Conservation (phyloP, 2,888 invertebrate species). For the Hyalella azteca region DNA sequence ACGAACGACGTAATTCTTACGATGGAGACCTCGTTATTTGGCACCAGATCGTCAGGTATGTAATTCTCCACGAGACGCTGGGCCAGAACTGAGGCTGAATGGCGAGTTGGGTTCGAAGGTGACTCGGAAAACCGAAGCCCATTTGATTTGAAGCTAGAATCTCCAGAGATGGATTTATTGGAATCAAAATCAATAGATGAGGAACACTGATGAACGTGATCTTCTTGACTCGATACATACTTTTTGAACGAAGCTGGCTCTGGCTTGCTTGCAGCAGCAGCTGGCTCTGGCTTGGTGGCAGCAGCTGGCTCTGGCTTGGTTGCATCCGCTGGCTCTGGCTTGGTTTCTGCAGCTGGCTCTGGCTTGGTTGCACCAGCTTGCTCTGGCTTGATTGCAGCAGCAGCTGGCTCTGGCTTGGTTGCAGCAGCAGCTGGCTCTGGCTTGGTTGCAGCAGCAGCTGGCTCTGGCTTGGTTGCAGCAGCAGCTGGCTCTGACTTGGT, state of each 20-base stretch:
- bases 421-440: not conserved
- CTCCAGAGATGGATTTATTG: too few relatives aligned
- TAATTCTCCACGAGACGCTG: not conserved
- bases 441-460: not conserved
- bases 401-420: not conserved
- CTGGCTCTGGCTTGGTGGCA: not conserved
- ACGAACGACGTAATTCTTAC: not conserved
- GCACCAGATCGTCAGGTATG: not conserved
- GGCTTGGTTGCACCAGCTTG: not conserved
- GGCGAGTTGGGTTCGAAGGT: not conserved
- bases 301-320: not conserved
- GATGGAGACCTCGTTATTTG: slow-evolving; percentile 15
- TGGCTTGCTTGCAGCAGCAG: not conserved
- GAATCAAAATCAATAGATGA: too few relatives aligned
- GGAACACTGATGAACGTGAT: not conserved
- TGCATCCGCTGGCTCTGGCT: not conserved
- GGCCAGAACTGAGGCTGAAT: not conserved
- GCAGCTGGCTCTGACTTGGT: not conserved
- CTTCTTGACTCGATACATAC: too few relatives aligned
- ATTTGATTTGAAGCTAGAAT: too few relatives aligned
- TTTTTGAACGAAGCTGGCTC: not conserved
- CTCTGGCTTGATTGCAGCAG: not conserved
- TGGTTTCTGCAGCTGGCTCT: not conserved
- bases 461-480: not conserved
- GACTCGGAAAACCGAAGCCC: too few relatives aligned